Evolutionary conservation across 2,888 invertebrate genomes (phyloP).

Genomic region (Oxystoma pomonae): DNA sequence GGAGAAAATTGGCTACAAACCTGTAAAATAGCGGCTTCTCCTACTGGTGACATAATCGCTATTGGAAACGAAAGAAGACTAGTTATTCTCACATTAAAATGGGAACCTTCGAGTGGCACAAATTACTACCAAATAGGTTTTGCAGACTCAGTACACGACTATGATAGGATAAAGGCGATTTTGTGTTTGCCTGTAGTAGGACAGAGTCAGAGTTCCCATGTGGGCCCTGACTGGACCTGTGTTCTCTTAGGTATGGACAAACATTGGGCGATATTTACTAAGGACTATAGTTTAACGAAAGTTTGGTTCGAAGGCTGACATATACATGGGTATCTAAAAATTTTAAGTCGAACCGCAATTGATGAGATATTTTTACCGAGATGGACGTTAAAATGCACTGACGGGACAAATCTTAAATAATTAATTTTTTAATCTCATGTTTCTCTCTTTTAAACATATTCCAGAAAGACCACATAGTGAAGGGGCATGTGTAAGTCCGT

Average conservation of each 20-base stretch:
- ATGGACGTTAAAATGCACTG: too few relatives aligned
- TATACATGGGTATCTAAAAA: too few relatives aligned
- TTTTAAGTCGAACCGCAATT: too few relatives aligned
- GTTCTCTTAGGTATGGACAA: slow-evolving; percentile 66
- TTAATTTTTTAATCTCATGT: too few relatives aligned
- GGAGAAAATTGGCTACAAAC: slow-evolving; percentile 63
- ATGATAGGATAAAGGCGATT: slow-evolving; percentile 51
- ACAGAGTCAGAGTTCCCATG: slow-evolving; percentile 40
- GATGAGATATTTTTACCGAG: too few relatives aligned
- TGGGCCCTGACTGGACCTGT: slow-evolving; percentile 89
- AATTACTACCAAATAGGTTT: slow-evolving; percentile 55
- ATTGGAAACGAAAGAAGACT: slow-evolving; percentile 62
- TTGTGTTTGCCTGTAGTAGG: slow-evolving; percentile 50
- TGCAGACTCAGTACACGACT: slow-evolving; percentile 53
- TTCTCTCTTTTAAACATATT: too few relatives aligned
- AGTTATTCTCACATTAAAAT: slow-evolving; percentile 63
- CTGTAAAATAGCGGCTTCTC: slow-evolving; percentile 64
- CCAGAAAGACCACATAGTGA: too few relatives aligned
- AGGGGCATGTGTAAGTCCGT: too few relatives aligned
- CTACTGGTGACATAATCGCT: slow-evolving; percentile 67
- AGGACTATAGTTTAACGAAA: too few relatives aligned
- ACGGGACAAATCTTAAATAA: too few relatives aligned
- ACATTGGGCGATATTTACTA: too few relatives aligned
- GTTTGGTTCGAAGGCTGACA: too few relatives aligned
- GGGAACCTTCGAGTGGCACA: slow-evolving; percentile 53